Percentiles rank a stretch among this genome's conserved stretches.
Conservation (phyloP, 1,140 invertebrate genomes). For the Drosophila cardini region DNA sequence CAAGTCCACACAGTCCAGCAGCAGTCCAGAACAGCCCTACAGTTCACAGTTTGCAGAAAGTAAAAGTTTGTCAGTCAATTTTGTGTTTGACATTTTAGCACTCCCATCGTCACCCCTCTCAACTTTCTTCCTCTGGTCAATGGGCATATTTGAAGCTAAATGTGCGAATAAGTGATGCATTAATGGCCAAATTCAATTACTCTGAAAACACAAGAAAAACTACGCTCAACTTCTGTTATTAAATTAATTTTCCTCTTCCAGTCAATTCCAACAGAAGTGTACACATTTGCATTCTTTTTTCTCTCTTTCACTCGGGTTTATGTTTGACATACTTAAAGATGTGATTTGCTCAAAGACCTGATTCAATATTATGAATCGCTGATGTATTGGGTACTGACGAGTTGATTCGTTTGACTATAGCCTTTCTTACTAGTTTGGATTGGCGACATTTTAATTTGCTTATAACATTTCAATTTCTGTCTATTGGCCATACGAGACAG, state of each 20-base stretch:
- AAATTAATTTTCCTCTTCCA: constrained; percentile 25
- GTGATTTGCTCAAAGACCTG: too few species aligned
- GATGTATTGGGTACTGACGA: too few species aligned
- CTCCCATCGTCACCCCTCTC: constrained; percentile 33
- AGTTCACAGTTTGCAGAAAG: constrained; percentile 50
- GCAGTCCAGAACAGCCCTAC: background rate
- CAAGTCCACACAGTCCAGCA: constrained; percentile 39
- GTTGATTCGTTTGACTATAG: too few species aligned
- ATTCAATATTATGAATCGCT: too few species aligned
- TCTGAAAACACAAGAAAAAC: constrained; percentile 29
- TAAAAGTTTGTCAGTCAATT: constrained; percentile 77
- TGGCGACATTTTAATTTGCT: too few species aligned
- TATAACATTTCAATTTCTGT: too few species aligned
- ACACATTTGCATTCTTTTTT: background rate
- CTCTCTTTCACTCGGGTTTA: background rate
- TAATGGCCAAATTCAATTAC: constrained; percentile 56
- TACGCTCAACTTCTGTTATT: constrained; percentile 31
- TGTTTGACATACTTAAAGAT: too few species aligned
- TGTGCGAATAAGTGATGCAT: constrained; percentile 45
- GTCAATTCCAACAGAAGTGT: constrained; percentile 13
- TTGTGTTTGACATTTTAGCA: constrained; percentile 61
- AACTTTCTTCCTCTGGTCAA: background rate
- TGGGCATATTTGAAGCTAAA: constrained; percentile 39
- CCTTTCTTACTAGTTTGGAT: too few species aligned
- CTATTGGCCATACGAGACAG: too few species aligned